phyloP scores from a whole-genome alignment of 2,888 invertebrate genomes.

The Rhodophaea formosa region DNA sequence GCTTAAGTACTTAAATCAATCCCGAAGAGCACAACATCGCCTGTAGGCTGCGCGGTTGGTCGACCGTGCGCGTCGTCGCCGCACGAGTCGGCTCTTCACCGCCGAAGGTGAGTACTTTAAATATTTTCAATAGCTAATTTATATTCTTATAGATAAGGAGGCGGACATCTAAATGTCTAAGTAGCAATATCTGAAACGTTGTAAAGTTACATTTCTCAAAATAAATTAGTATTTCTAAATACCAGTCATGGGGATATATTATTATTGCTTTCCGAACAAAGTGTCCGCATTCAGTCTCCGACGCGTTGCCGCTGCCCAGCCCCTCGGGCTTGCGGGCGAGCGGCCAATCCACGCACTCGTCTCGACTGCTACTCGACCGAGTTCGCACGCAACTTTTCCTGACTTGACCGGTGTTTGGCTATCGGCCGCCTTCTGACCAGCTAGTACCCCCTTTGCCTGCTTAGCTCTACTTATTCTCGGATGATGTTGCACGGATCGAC shows the following conservation, averaged over 20 bases:
- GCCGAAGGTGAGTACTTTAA: slow-evolving; percentile 46
- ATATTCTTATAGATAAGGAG: slow-evolving; percentile 71
- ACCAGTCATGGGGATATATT: slow-evolving; percentile 76
- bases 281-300: slow-evolving; percentile 75
- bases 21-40: slow-evolving; percentile 65
- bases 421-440: slow-evolving; percentile 42
- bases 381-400: slow-evolving; percentile 47
- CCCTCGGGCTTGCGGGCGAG: slow-evolving; percentile 33
- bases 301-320: slow-evolving; percentile 57
- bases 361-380: slow-evolving; percentile 57
- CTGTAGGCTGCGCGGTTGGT: slow-evolving; percentile 42
- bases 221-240: slow-evolving; percentile 79
- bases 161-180: slow-evolving; percentile 76
- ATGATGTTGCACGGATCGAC: slow-evolving; percentile 63
- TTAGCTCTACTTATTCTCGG: slow-evolving; percentile 45
- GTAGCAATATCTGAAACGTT: slow-evolving; percentile 72
- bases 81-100: slow-evolving; percentile 36
- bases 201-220: slow-evolving; percentile 77
- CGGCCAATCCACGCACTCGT: slow-evolving; percentile 54
- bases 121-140: slow-evolving; percentile 52
- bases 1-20: slow-evolving; percentile 79
- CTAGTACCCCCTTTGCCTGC: slow-evolving; percentile 46
- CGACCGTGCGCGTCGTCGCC: slow-evolving; percentile 27
- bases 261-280: slow-evolving; percentile 70
- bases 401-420: slow-evolving; percentile 32